Conservation (phyloP, 2,113 vertebrate species). For the Scytalopus superciliaris region DNA sequence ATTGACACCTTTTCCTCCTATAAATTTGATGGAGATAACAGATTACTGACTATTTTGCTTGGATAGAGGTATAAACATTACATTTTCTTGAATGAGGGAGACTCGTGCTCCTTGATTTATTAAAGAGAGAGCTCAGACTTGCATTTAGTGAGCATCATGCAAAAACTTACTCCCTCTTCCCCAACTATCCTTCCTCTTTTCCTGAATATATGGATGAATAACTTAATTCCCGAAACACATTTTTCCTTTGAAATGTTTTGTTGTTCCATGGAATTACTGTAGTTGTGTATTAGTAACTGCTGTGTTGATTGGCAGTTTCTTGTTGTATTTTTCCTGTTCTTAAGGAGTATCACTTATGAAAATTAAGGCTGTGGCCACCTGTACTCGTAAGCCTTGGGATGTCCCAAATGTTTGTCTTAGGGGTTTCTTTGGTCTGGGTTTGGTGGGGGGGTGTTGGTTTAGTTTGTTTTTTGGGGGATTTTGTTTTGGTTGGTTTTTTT, state of each 20-base stretch:
- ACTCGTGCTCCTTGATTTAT: neutral
- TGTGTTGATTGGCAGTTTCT: slow-evolving; percentile 35
- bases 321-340: slow-evolving; percentile 40
- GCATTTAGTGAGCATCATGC: slow-evolving; percentile 9
- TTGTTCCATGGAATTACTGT: slow-evolving; percentile 33
- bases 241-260: slow-evolving; percentile 35
- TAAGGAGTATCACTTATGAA: slow-evolving; percentile 24
- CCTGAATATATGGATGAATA: slow-evolving; percentile 13
- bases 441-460: neutral
- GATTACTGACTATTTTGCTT: neutral
- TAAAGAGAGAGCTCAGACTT: slow-evolving; percentile 28
- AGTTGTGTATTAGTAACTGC: slow-evolving; percentile 26
- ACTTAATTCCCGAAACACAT: slow-evolving; percentile 29
- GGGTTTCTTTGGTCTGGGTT: slow-evolving; percentile 10
- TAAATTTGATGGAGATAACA: slow-evolving; percentile 25
- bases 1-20: neutral
- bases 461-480: neutral
- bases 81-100: slow-evolving; percentile 9
- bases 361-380: slow-evolving; percentile 40
- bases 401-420: neutral
- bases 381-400: slow-evolving; percentile 12
- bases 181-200: neutral
- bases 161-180: slow-evolving; percentile 4
- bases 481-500: neutral
- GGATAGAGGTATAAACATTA: neutral